A percentile compares a stretch with the other conserved stretches of the same genome.
Conservation (phyloP, 2,888 invertebrate genomes). For the Ichneumoninae sp. region DNA sequence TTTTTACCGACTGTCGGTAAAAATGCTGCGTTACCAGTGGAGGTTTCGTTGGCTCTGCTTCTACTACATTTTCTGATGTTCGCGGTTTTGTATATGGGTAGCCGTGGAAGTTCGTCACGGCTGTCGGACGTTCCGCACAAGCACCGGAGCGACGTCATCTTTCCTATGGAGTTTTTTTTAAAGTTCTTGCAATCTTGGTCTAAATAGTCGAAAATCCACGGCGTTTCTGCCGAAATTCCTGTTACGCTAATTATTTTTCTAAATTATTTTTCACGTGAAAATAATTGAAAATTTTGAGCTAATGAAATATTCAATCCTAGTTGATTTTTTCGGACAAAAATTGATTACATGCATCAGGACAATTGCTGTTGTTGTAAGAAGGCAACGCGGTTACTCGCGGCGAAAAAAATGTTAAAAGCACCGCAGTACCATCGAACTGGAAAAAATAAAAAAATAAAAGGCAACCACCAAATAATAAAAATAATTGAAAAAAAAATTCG, state of each 20-base stretch:
- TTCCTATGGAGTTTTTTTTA: background rate
- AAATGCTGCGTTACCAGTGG: too few species aligned
- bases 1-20: constrained; percentile 21
- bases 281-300: background rate
- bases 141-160: background rate
- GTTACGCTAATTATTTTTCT: background rate
- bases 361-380: too few species aligned
- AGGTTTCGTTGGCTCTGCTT: background rate
- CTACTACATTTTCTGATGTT: background rate
- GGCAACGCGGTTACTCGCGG: too few species aligned
- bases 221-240: background rate
- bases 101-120: constrained; percentile 30
- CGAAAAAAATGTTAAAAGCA: background rate
- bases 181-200: background rate
- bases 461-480: too few species aligned
- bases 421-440: background rate
- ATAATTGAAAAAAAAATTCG: too few species aligned
- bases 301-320: too few species aligned
- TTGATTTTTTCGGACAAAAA: too few species aligned
- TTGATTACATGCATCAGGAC: too few species aligned
- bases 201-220: background rate
- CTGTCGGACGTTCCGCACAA: constrained; percentile 15
- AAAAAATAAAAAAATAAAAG: background rate
- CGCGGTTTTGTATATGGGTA: background rate
- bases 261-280: background rate